Evolutionary conservation across 2,113 vertebrate species (phyloP), one percentile per base, ranked within the genome.

Genomic region (Leptocoma aspasia): DNA sequence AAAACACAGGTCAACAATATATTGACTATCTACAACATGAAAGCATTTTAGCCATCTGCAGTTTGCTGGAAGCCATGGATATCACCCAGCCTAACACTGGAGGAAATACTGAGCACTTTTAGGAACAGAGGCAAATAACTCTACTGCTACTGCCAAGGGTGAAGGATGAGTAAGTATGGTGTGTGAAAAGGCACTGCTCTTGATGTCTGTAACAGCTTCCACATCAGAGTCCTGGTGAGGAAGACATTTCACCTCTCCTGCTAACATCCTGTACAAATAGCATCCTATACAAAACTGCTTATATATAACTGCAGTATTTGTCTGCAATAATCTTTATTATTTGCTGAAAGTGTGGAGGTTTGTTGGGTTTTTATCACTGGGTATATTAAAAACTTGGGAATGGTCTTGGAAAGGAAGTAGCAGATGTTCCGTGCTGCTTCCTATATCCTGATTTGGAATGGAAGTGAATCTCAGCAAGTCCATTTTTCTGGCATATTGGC

Each of bases 321-420:
- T 83, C n/a, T 57, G 22, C 7, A 31, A 3, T 69, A 13, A 4
- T 56, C 7, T 50, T 66, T 60, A 12, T 56, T 81, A 56, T 59
- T 79, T 63, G 0, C 27, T 19, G 15, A 4, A 6, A 42, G 4
- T 11, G 5, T 80, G 49, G 22, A 83, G 64, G 0, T 24, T 49
- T 83, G 15, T 56, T 70, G 19, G 16, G 35, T 69, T 86, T 22
- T 73, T 89, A 61, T 37, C 14, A 54, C 10, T 59, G 13, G 1
- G 0, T 16, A 2, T 57, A 50, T 49, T 65, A 45, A 89, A 63
- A 28, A 17, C 7, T 33, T 64, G 35, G 4, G 3, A 68, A 59
- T 0, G 0, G 2, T 50, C 45, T 75, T 6, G 2, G 7, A 63
- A 87, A 78, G 75, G 3, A 3, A 1, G 5, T 61, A 11, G 17